A percentile compares a stretch with the other conserved stretches of the same genome.
These are phyloP conservation scores for Incurvaria masculella DNA, from an alignment of 2,888 invertebrate species.

Conservation along the genomic window DNA sequence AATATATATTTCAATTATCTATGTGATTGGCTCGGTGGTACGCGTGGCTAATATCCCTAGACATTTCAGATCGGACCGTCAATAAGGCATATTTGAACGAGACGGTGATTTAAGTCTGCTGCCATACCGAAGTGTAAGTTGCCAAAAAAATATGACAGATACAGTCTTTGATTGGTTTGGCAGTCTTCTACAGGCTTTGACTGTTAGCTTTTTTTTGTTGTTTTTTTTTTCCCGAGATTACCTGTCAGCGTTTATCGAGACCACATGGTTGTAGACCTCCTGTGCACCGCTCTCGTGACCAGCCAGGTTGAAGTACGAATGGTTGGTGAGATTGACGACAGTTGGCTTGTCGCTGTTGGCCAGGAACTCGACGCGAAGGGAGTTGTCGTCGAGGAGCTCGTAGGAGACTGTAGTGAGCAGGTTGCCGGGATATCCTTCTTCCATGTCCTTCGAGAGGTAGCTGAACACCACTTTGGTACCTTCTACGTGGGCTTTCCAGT, in stretches of 20 bases:
- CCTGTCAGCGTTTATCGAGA: constrained; percentile 74
- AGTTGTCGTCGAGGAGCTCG: constrained; percentile 65
- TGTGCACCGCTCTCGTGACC: constrained; percentile 70
- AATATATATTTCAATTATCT: too few species aligned
- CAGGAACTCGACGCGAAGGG: constrained; percentile 66
- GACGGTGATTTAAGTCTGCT: too few species aligned
- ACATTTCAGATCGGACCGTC: too few species aligned
- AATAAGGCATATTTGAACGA: too few species aligned
- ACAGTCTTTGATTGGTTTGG: too few species aligned
- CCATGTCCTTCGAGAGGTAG: constrained; percentile 73
- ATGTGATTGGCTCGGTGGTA: too few species aligned
- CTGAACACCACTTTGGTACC: constrained; percentile 65
- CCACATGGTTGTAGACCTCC: constrained; percentile 65
- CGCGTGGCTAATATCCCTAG: too few species aligned
- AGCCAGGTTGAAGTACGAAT: constrained; percentile 90
- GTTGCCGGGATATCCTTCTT: constrained; percentile 89
- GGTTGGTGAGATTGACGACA: constrained; percentile 86
- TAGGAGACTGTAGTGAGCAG: constrained; percentile 68
- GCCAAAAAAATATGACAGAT: too few species aligned
- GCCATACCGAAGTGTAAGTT: too few species aligned
- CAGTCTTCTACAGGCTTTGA: too few species aligned
- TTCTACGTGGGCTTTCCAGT: constrained; percentile 63
- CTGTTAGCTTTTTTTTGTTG: too few species aligned
- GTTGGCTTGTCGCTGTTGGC: constrained; percentile 75
- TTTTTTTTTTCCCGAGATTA: constrained; percentile 19